Evolutionary conservation across 2,797 vertebrate genomes (phyloP).

Genomic region (Pseudotriccus pelzelni): DNA sequence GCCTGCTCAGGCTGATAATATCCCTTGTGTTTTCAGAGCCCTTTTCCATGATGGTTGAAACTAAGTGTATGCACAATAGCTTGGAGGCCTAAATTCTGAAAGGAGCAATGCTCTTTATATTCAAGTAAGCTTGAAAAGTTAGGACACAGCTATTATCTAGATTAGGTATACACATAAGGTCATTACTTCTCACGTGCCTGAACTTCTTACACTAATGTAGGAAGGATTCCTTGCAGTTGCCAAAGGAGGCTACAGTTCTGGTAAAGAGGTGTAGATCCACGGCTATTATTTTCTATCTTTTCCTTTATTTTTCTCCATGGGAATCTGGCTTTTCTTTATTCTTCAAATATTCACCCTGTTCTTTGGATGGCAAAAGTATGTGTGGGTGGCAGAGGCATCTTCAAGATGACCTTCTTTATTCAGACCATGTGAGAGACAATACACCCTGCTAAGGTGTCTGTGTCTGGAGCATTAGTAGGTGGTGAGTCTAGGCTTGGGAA

Average conservation of each 20-base stretch:
- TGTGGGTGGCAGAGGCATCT: not conserved
- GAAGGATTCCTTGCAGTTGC: not conserved
- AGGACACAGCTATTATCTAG: not conserved
- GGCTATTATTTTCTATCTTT: not conserved
- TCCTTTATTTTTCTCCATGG: not conserved
- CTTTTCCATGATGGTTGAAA: not conserved
- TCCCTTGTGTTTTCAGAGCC: not conserved
- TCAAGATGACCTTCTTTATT: not conserved
- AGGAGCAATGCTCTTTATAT: not conserved
- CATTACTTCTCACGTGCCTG: not conserved
- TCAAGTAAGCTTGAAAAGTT: not conserved
- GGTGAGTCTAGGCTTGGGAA: not conserved
- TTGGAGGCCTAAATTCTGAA: not conserved
- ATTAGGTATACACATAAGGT: not conserved
- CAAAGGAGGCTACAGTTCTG: not conserved
- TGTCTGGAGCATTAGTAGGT: not conserved
- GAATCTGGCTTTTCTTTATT: not conserved
- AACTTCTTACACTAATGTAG: not conserved
- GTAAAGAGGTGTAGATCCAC: rapidly evolving
- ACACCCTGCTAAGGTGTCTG: not conserved
- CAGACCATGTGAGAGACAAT: not conserved
- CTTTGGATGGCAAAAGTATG: not conserved
- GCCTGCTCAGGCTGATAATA: not conserved
- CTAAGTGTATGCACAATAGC: not conserved
- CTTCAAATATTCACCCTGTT: not conserved